Evolutionary conservation across 2,888 invertebrate genomes (phyloP), one percentile per base, ranked within the genome.

Genomic region (Chymomyza procnemis): DNA sequence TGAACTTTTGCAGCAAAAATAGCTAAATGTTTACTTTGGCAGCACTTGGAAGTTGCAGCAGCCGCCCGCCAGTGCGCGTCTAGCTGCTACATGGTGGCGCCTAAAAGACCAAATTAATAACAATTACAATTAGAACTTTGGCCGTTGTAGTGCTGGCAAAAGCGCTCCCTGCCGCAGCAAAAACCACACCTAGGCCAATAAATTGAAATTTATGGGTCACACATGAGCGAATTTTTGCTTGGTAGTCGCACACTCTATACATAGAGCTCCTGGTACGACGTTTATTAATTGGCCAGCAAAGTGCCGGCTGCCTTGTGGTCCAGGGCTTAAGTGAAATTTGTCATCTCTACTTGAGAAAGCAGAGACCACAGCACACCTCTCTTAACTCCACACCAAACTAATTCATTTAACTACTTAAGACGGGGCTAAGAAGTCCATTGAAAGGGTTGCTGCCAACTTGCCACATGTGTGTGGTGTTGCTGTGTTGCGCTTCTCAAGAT

Each of bases 141-240:
- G 52, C 58, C 61, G 14, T 30, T 21, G 61, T 47, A 26, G 50
- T 57, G 52, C 66, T n/a, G n/a, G n/a, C n/a, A n/a, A n/a, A n/a
- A n/a, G n/a, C n/a, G n/a, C 64, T 63, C 61, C 68, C 4, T 14
- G 19, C 56, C 63, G 16, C 56, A 64, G 34, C 50, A 56, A 41
- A 58, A 78, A 80, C 54, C 41, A 54, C 80, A 83, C 83, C 87
- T 84, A 80, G 75, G 80, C 83, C 78, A 83, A 74, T 83, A 80
- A 85, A 85, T 85, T 75, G 74, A 85, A 87, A 85, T 87, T 85
- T 85, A 85, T 85, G 87, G 77, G 79, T 75, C 85, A 85, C 84
- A 87, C 87, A 84, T 82, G 87, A 79, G 82, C 70, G 34, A 41
- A 41, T 41, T 41, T 41, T 41, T 41, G 60, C 46, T 66, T 55